phyloP scores from a whole-genome alignment of 2,113 vertebrate genomes.

The Suncus etruscus region DNA sequence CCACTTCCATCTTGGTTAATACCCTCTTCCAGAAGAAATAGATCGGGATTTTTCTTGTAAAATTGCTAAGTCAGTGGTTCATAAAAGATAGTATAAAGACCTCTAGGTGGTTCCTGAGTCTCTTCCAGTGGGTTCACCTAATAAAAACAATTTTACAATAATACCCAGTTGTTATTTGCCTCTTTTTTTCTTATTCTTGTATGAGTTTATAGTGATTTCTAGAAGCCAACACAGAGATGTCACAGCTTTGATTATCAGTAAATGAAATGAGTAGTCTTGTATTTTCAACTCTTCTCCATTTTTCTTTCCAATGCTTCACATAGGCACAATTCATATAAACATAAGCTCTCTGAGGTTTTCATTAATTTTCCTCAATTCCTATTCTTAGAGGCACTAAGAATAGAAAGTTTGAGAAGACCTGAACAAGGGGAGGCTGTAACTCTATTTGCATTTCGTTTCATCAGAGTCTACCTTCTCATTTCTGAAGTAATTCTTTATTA shows the following conservation, averaged over 20 bases:
- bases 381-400: not conserved
- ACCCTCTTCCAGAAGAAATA: not conserved
- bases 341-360: not conserved
- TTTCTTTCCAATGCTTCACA: not conserved
- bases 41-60: constrained; percentile 7
- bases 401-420: not conserved
- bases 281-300: constrained; percentile 39
- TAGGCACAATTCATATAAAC: not conserved
- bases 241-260: not conserved
- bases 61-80: not conserved
- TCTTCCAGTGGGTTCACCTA: not conserved
- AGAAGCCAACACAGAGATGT: not conserved
- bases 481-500: not conserved
- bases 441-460: constrained; percentile 6
- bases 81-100: not conserved
- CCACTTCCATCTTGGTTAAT: not conserved
- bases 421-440: not conserved
- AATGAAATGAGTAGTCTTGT: not conserved
- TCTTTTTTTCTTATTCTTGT: not conserved
- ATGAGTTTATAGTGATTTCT: not conserved
- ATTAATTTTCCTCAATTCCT: constrained; percentile 21
- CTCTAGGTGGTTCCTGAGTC: not conserved
- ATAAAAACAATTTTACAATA: not conserved
- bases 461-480: not conserved
- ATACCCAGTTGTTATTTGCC: not conserved